These are phyloP conservation scores for Galleria mellonella DNA, from an alignment of 1,140 invertebrate species.

Conservation along the genomic window DNA sequence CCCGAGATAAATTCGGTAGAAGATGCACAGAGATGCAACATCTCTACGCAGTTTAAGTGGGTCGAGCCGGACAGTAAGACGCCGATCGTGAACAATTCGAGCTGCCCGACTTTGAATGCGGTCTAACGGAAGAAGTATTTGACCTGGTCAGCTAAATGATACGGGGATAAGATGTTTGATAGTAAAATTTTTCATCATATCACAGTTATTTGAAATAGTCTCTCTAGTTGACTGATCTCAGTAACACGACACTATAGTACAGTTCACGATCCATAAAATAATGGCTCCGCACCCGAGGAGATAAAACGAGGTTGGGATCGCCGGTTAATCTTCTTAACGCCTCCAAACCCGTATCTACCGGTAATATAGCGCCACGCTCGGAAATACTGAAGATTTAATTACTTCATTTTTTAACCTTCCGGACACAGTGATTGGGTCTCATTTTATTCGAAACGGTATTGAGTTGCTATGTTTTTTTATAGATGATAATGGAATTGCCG, in stretches of 20 bases:
- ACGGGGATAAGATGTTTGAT: too few relatives aligned
- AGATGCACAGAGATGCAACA: too few relatives aligned
- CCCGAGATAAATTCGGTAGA: too few relatives aligned
- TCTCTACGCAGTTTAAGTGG: too few relatives aligned
- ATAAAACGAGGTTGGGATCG: conserved; percentile 2
- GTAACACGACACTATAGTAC: not conserved
- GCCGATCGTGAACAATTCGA: too few relatives aligned
- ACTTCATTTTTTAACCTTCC: not conserved
- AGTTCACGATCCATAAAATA: conserved; percentile 1
- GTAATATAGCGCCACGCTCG: not conserved
- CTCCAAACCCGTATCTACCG: not conserved
- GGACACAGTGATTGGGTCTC: not conserved
- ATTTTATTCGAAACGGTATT: not conserved
- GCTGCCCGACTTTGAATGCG: too few relatives aligned
- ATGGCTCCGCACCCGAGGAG: conserved; percentile 1
- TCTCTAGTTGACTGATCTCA: too few relatives aligned
- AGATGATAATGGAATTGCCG: too few relatives aligned
- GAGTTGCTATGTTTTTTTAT: not conserved
- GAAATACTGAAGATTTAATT: not conserved
- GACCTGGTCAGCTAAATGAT: too few relatives aligned
- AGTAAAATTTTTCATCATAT: too few relatives aligned
- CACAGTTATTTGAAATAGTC: not conserved
- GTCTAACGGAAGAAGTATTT: too few relatives aligned
- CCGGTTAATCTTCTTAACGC: conserved; percentile 6
- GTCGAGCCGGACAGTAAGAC: too few relatives aligned